Percentiles rank a stretch among this genome's conserved stretches.
phyloP scores from a whole-genome alignment of 2,797 vertebrate genomes.

The Falco rusticolus region DNA sequence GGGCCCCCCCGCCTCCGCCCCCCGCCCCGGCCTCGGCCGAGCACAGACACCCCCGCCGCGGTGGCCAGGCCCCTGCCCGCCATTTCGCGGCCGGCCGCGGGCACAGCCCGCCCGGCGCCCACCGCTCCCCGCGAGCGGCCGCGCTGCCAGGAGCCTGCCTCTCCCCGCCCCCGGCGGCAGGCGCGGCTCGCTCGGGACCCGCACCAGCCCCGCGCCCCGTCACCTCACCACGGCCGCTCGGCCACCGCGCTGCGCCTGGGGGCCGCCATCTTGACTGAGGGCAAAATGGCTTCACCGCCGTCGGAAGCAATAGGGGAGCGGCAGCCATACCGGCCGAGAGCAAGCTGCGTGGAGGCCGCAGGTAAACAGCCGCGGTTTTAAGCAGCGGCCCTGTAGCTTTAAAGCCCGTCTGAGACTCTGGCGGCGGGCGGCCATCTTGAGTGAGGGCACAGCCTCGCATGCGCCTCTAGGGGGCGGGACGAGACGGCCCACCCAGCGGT shows the following conservation, averaged over 20 bases:
- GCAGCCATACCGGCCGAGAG: background rate
- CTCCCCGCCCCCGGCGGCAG: no score
- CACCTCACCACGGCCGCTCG: accelerated
- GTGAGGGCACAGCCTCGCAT: background rate
- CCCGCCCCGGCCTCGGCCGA: background rate
- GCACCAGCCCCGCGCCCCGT: background rate
- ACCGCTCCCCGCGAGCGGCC: background rate
- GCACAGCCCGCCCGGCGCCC: no score
- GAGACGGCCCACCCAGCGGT: background rate
- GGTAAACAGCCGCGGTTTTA: background rate
- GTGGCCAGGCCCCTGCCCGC: background rate
- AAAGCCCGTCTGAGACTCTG: accelerated
- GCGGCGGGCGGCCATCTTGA: background rate
- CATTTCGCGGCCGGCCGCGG: background rate
- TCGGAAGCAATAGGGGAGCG: background rate
- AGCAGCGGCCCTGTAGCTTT: accelerated
- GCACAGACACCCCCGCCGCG: background rate
- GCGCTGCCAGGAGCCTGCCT: background rate
- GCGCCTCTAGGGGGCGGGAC: background rate
- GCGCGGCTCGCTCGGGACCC: background rate
- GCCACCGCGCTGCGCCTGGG: accelerated
- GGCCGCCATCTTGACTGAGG: background rate
- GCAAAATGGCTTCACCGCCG: accelerated
- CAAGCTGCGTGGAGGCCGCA: accelerated
- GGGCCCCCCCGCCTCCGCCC: no score